Evolutionary conservation across 2,888 invertebrate genomes (phyloP), one percentile per base, ranked within the genome.

Genomic region (Temnothorax rugatulus): DNA sequence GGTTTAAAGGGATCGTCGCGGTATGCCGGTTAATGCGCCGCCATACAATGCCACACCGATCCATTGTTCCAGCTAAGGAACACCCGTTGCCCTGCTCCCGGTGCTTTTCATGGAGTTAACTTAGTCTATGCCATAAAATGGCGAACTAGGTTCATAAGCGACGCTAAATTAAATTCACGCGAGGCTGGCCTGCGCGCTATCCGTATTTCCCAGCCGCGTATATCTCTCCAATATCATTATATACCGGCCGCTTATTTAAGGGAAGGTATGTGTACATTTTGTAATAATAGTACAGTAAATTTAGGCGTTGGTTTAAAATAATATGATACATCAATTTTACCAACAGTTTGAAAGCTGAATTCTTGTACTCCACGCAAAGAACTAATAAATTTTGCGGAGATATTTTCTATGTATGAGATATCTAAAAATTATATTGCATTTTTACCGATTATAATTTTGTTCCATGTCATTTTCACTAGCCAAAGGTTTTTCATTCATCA

Each of bases 61-160:
- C 74, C 44, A 79, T 79, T 79, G 79, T 79, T 79, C 59, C 21
- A 59, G 13, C 74, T 73, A 79, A 79, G 79, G 59, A 59, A 79
- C 79, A 79, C 38, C 73, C 74, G 59, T 50, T 59, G 74, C 34
- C 57, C 9, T 21, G 69, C 34, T 47, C 13, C 73, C 21, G 47
- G 59, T 47, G 59, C 47, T 79, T 47, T 79, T 54, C 74, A 73
- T 25, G 47, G 52, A 77, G 69, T 44, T 77, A 44, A 54, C 77
- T 61, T 68, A 29, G 69, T 54, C 77, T 44, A 29, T 9, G 47
- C 38, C n/a, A 47, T 79, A 73, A 79, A 79, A 79, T 74, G n/a
- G 47, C 59, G 74, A 18, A 25, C 74, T 61, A 73, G 34, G 44
- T 79, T 74, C 74, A 73, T 59, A 71, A 79, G 44, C 57, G 52